Evolutionary conservation across 2,888 invertebrate species (phyloP), one percentile per base, ranked within the genome.

Genomic region (Stenchaetothrips biformis): DNA sequence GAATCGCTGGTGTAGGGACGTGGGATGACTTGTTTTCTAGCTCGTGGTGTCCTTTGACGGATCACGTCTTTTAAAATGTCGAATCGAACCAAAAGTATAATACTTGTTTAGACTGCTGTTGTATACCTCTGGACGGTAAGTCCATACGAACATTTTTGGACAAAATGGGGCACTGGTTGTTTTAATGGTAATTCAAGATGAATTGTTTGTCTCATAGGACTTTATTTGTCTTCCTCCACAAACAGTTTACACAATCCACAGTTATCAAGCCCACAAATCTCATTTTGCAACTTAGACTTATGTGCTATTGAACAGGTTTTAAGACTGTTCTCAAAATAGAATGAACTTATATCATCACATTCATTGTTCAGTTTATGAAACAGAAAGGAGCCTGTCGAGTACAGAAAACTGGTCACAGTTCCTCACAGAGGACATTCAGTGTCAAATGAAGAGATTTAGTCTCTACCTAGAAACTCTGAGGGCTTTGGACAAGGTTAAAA

Each of bases 371-470:
- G 67, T 74, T 25, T 11, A 21, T 25, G 25, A 7, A 74, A 74
- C 6, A 18, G 53, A 2, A 74, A 21, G 1, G 6, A 67, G 25
- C 67, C 21, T 74, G 67, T 21, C 25, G 25, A 25, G 67, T 74
- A 74, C 67, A 74, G 67, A 67, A 13, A 74, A 74, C 7, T 11
- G 67, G 67, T 74, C 67, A 74, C 67, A 74, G 25, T 74, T 74
- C 67, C 67, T 74, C 67, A 74, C 67, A 74, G 67, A 74, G 67
- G 67, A 74, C 21, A 74, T 74, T 25, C 67, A 74, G 67, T 25
- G 67, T 25, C 8, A 74, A 21, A 74, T 21, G 25, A 74, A 74
- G 25, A 25, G 67, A 74, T 25, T 74, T 74, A 74, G 67, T 16
- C 53, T 74, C 67, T 8, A 74, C 67, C 25, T 25, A 7, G 11